Base-by-base conservation (phyloP, 2,113 vertebrate genomes). In the Protobothrops flavoviridis region DNA sequence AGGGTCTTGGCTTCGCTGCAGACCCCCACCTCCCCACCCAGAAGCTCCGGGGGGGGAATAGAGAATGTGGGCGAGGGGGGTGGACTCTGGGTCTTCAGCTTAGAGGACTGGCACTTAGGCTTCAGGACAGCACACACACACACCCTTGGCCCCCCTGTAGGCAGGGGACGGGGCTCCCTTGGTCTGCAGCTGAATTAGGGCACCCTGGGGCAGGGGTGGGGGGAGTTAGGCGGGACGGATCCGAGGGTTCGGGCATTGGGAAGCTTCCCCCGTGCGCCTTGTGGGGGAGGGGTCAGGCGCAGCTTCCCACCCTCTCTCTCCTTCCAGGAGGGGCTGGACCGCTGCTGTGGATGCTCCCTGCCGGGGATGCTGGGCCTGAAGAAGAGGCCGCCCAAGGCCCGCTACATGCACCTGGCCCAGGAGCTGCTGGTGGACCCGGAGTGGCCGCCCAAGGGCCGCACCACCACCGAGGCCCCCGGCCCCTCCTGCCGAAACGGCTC, bases 401-500 rank as follows among this genome's bases (percentile, higher is more conserved):
- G 99, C 94, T 99, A 99, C 96, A 99, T 98, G 98, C 98, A 99
- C 94, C 98, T 99, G 96, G 99, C 99, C 93, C 98, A 99, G 97
- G 99, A 99, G 97, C 98, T 99, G 94, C 97, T 98, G 88, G 97
- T 99, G 85, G 99, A 99, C 96, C 99, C 99, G 0, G 99, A 99
- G 94, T 99, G 99, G 99, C 99, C 99, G 39, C 99, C 99, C 53
- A 99, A 99, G 96, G 99, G 99, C 94, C 98, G 98, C 94, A 99
- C 99, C 69, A 99, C 98, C 61, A 99, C 99, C 6, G 99, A 99
- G 97, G 99, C 99, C 0, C 99, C 98, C 97, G 92, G 94, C 92
- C 95, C 96, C 61, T 94, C 95, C 43, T 98, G 97, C 74, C 98
- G 98, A 95, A 99, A 98, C 0, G 98, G 98, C 91, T 98, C 98